Evolutionary conservation across 2,888 invertebrate species (phyloP).

Genomic region (Morpho helenor): DNA sequence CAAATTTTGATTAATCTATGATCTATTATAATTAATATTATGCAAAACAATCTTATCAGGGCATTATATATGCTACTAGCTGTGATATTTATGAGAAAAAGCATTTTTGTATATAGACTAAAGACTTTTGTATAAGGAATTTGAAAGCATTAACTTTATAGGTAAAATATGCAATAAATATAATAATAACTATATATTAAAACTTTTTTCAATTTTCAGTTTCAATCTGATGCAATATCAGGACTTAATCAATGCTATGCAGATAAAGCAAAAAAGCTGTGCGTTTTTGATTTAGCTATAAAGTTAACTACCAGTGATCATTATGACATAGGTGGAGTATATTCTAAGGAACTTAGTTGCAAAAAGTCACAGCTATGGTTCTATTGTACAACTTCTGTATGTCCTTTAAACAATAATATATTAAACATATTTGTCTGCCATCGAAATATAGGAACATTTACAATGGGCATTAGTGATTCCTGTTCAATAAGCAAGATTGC

Average conservation of each 20-base stretch:
- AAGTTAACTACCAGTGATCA: conserved; percentile 41
- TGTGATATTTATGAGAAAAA: too few relatives aligned
- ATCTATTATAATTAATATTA: too few relatives aligned
- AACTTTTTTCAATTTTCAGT: conserved; percentile 33
- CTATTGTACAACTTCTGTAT: conserved; percentile 45
- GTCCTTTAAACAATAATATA: conserved; percentile 45
- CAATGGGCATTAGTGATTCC: conserved; percentile 44
- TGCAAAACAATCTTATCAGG: too few relatives aligned
- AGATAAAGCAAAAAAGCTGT: conserved; percentile 42
- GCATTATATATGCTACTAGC: too few relatives aligned
- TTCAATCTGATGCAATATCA: conserved; percentile 36
- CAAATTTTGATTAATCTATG: too few relatives aligned
- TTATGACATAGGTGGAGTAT: conserved; percentile 62
- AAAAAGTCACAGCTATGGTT: conserved; percentile 58
- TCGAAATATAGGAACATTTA: conserved; percentile 43
- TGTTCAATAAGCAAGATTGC: conserved; percentile 27
- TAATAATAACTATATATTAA: background rate
- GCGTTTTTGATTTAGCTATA: conserved; percentile 40
- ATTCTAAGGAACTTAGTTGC: conserved; percentile 40
- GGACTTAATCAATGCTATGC: conserved; percentile 44
- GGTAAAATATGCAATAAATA: too few relatives aligned
- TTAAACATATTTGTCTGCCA: conserved; percentile 58
- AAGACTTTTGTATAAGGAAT: too few relatives aligned
- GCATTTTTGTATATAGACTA: too few relatives aligned
- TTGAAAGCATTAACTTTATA: too few relatives aligned